Evolutionary conservation across 2,797 vertebrate genomes (phyloP), one percentile per base, ranked within the genome.

Genomic region (Gymnopithys bicolor): DNA sequence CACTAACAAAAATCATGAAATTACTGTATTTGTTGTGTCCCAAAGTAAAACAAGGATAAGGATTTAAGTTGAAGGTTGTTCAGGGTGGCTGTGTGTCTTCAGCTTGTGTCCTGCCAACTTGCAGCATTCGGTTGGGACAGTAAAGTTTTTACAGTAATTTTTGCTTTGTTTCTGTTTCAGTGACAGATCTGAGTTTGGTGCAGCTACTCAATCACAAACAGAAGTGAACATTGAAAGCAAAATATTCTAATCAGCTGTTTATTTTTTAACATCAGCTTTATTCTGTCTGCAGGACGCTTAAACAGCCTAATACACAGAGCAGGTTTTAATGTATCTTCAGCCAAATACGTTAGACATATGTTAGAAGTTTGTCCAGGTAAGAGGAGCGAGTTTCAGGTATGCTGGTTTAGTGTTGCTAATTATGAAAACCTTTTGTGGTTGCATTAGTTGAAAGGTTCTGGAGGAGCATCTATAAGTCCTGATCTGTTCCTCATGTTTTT

Each of bases 171-270:
- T 96, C 56, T 90, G 39, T 92, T 68, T 78, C 85, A 94, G 16
- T 93, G 53, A 75, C 89, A 73, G 84, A 66, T 91, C 58, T 67
- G 73, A 53, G 59, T 41, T 37, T 87, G 77, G 43, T 84, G 49
- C 45, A 84, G 66, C 74, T 91, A 33, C 95, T 84, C 93, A 94
- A 86, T 96, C 80, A 84, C 64, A 87, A 90, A 45, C 86, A 96
- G 39, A 41, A 91, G 69, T 11, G 62, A 93, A 67, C 35, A 37
- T 2, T 37, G 86, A 95, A 92, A 93, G 13, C 53, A 56, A 32
- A 56, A 59, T 89, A 63, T 62, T 67, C 11, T 60, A 58, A 60
- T 83, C 30, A 87, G n/a, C n/a, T 90, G 22, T 79, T 86, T 91
- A 14, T 45, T 84, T 81, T 79, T 66, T 55, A 39, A 83, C 28